Conservation (phyloP, 2,888 invertebrate species). For the Agrochola litura region DNA sequence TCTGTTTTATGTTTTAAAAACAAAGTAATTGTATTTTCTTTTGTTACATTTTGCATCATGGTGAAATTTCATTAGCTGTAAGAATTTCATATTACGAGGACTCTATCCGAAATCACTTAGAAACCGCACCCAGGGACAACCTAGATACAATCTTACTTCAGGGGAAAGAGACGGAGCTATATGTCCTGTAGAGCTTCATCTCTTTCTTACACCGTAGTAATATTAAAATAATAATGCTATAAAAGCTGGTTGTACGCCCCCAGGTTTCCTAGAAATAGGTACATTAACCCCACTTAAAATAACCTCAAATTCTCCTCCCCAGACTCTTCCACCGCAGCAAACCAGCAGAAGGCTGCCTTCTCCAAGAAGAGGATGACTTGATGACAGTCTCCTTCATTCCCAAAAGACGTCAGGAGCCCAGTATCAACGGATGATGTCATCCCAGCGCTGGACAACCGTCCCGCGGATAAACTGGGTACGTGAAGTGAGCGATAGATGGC, state of each 20-base stretch:
- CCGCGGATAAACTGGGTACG: conserved; percentile 25
- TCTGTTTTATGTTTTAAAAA: neutral
- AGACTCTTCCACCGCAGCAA: conserved; percentile 86
- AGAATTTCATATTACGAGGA: neutral
- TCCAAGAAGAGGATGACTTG: conserved; percentile 87
- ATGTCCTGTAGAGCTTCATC: too few species aligned
- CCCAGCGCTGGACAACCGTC: conserved; percentile 27
- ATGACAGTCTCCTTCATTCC: conserved; percentile 88
- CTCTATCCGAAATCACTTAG: neutral
- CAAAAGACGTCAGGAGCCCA: conserved; percentile 78
- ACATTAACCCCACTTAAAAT: neutral
- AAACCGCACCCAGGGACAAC: too few species aligned
- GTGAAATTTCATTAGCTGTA: neutral
- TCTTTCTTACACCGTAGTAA: too few species aligned
- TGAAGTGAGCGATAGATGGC: conserved; percentile 34
- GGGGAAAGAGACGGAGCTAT: too few species aligned
- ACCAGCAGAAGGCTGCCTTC: conserved; percentile 79
- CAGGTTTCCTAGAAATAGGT: neutral
- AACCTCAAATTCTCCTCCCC: conserved; percentile 33
- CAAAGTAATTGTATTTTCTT: neutral
- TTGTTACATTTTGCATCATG: neutral
- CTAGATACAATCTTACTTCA: too few species aligned
- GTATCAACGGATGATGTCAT: conserved; percentile 74
- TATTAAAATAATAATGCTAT: too few species aligned
- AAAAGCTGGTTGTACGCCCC: too few species aligned